Percentiles rank a stretch among this genome's conserved stretches.
phyloP scores from a whole-genome alignment of 2,113 vertebrate genomes.

The Nibea albiflora region DNA sequence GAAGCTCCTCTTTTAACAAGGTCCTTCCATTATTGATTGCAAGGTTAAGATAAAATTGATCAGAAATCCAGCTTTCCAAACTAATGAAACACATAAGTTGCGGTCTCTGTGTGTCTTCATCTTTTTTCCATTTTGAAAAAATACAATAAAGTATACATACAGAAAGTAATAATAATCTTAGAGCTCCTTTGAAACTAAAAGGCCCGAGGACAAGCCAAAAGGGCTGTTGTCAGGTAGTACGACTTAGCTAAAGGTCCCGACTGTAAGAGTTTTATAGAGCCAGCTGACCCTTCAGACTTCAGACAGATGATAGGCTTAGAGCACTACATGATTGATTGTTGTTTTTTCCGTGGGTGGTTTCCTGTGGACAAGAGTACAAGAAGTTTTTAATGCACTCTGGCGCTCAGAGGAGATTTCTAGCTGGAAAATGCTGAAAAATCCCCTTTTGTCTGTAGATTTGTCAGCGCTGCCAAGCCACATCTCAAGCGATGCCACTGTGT shows the following conservation, averaged over 20 bases:
- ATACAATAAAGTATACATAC: too few species aligned
- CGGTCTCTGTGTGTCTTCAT: not conserved
- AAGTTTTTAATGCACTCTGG: not conserved
- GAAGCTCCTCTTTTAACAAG: not conserved
- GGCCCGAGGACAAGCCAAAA: not conserved
- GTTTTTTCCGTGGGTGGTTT: not conserved
- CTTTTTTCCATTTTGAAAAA: not conserved
- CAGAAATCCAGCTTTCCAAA: not conserved
- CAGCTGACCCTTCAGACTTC: not conserved
- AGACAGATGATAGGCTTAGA: not conserved
- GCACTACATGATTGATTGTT: not conserved
- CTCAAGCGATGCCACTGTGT: slow-evolving; percentile 23
- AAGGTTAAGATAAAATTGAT: not conserved
- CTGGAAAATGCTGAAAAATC: slow-evolving; percentile 6
- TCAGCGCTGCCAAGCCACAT: slow-evolving; percentile 25
- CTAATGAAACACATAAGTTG: not conserved
- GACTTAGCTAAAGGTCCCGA: not conserved
- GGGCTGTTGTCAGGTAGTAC: not conserved
- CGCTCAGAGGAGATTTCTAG: not conserved
- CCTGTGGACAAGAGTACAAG: not conserved
- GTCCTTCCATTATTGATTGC: not conserved
- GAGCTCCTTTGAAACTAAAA: not conserved
- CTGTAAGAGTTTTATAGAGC: not conserved
- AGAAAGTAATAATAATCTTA: not conserved
- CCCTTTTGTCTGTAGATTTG: not conserved